These are phyloP conservation scores for Itoplectis maculator DNA, from an alignment of 2,888 invertebrate genomes.

Conservation along the genomic window DNA sequence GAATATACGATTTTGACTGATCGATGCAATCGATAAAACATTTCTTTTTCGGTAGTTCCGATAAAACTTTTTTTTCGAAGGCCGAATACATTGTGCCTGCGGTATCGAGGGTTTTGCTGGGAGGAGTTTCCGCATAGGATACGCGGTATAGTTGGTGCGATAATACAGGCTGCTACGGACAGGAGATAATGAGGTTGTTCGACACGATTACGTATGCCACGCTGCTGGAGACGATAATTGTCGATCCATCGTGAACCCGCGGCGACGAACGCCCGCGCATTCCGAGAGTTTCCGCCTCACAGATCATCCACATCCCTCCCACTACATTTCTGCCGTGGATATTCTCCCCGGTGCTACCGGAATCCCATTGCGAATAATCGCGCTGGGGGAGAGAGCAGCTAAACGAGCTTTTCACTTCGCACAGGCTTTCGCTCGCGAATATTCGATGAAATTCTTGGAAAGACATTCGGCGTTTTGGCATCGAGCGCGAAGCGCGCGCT, in stretches of 20 bases:
- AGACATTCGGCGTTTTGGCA: conserved; percentile 38
- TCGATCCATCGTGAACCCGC: conserved; percentile 50
- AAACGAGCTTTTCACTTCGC: conserved; percentile 11
- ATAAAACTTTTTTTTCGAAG: no score
- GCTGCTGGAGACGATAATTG: conserved; percentile 67
- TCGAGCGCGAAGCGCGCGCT: conserved; percentile 33
- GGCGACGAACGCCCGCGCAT: conserved; percentile 18
- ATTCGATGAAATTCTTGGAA: conserved; percentile 48
- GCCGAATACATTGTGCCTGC: not conserved
- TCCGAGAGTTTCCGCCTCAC: conserved; percentile 23
- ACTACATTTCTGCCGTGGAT: not conserved
- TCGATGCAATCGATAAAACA: no score
- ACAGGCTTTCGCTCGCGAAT: conserved; percentile 43
- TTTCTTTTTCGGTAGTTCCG: no score
- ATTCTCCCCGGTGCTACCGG: conserved; percentile 9
- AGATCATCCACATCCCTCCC: conserved; percentile 19
- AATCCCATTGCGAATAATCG: conserved; percentile 37
- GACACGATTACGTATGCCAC: conserved; percentile 66
- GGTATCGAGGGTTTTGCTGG: no score
- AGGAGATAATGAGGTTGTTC: conserved; percentile 71
- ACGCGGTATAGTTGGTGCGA: conserved; percentile 5
- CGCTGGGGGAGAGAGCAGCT: not conserved
- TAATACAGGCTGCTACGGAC: conserved; percentile 63
- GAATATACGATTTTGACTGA: no score
- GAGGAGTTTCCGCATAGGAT: not conserved